Conservation (phyloP, 2,113 vertebrate genomes). For the Jacana jacana region DNA sequence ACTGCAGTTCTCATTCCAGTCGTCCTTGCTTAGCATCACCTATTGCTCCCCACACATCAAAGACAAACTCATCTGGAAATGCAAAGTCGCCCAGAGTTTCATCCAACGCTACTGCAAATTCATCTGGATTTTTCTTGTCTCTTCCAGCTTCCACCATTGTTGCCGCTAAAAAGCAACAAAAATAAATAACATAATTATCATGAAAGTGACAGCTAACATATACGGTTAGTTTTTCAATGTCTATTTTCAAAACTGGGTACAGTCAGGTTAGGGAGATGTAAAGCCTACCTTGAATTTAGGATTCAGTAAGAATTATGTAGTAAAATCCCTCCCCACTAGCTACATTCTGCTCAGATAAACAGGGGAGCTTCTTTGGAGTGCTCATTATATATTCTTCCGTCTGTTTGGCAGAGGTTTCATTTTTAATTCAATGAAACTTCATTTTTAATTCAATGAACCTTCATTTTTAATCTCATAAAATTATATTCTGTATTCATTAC, state of each 20-base stretch:
- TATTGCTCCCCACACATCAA: slow-evolving; percentile 95
- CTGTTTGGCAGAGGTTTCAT: neutral
- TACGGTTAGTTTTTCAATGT: neutral
- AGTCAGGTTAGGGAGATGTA: neutral
- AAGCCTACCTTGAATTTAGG: neutral
- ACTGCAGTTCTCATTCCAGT: slow-evolving; percentile 50
- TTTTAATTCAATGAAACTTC: neutral
- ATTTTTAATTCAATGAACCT: neutral
- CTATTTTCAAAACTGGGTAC: neutral
- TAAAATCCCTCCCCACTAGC: neutral
- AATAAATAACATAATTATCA: neutral
- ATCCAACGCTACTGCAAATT: slow-evolving; percentile 91
- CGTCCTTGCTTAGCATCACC: slow-evolving; percentile 88
- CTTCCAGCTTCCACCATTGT: slow-evolving; percentile 95
- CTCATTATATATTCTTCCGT: neutral
- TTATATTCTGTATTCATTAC: neutral
- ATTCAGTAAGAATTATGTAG: neutral
- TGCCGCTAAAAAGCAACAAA: slow-evolving; percentile 76
- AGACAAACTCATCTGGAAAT: slow-evolving; percentile 96
- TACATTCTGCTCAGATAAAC: neutral
- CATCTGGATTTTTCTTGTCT: slow-evolving; percentile 92
- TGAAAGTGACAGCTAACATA: neutral
- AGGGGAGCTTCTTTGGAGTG: neutral
- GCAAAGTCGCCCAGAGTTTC: slow-evolving; percentile 94
- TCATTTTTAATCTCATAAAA: neutral